These are phyloP conservation scores for Caradrina clavipalpis DNA, from an alignment of 2,888 invertebrate genomes.

Conservation along the genomic window DNA sequence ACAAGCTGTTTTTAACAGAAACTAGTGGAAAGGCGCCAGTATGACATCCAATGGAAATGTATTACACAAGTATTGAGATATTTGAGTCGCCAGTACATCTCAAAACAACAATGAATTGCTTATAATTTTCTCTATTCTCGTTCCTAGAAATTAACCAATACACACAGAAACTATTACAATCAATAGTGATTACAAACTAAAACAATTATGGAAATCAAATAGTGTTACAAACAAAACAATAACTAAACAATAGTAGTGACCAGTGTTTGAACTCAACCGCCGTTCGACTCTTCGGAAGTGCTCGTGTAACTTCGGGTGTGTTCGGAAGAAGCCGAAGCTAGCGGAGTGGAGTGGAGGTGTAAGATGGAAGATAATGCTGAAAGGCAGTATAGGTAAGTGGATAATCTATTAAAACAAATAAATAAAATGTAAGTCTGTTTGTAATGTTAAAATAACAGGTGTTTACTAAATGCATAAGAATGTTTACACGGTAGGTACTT, in stretches of 20 bases:
- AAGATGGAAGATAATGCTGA: slow-evolving; percentile 89
- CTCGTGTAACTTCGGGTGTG: slow-evolving; percentile 61
- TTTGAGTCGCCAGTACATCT: slow-evolving; percentile 30
- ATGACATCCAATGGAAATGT: too few species aligned
- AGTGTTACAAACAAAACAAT: slow-evolving; percentile 45
- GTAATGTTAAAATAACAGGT: too few species aligned
- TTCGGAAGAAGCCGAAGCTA: slow-evolving; percentile 64
- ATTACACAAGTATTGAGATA: too few species aligned
- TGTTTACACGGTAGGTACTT: too few species aligned
- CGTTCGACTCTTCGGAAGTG: slow-evolving; percentile 38
- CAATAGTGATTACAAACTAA: slow-evolving; percentile 11
- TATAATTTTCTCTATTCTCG: neutral
- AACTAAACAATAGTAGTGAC: slow-evolving; percentile 49
- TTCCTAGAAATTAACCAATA: slow-evolving; percentile 5
- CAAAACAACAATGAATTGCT: neutral
- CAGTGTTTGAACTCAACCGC: slow-evolving; percentile 51
- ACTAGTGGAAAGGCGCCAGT: too few species aligned
- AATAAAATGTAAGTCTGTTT: too few species aligned
- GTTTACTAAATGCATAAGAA: too few species aligned
- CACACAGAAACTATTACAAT: slow-evolving; percentile 16
- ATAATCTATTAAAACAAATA: too few species aligned
- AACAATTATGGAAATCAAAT: slow-evolving; percentile 75
- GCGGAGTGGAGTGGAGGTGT: slow-evolving; percentile 73
- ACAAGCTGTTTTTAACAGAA: too few species aligned
- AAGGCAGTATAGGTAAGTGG: slow-evolving; percentile 83